These are phyloP conservation scores for Brachypteracias leptosomus DNA, from an alignment of 2,113 vertebrate species.

Conservation along the genomic window DNA sequence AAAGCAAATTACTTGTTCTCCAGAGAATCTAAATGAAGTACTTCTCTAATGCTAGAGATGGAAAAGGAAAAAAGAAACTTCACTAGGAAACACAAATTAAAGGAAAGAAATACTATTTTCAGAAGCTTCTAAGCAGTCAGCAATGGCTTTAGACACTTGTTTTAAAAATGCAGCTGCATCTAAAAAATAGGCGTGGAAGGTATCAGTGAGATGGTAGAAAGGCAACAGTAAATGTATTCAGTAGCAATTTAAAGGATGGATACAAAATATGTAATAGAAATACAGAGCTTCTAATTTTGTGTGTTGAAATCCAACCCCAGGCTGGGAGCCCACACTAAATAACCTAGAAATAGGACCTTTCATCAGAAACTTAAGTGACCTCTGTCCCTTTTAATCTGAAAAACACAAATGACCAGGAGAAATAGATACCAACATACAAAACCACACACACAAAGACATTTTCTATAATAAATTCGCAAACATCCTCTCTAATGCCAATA, in stretches of 20 bases:
- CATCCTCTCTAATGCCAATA: fast-evolving
- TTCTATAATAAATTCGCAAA: background rate
- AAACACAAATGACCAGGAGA: background rate
- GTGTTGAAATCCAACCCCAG: background rate
- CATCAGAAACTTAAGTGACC: background rate
- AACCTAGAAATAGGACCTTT: background rate
- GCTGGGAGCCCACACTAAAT: background rate
- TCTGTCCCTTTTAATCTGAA: background rate
- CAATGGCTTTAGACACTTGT: background rate
- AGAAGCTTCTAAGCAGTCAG: background rate
- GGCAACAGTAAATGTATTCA: background rate
- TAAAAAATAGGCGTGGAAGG: background rate
- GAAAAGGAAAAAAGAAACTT: background rate
- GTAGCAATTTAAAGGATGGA: background rate
- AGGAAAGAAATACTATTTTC: background rate
- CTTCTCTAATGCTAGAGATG: background rate
- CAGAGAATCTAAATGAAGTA: background rate
- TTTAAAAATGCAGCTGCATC: background rate
- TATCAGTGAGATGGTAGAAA: background rate
- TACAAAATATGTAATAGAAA: background rate
- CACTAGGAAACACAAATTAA: background rate
- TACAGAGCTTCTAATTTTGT: background rate
- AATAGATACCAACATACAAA: background rate
- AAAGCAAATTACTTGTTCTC: background rate
- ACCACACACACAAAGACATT: background rate